Base-by-base conservation (phyloP, 2,797 vertebrate genomes). In the Hypotaenidia philippensis region DNA sequence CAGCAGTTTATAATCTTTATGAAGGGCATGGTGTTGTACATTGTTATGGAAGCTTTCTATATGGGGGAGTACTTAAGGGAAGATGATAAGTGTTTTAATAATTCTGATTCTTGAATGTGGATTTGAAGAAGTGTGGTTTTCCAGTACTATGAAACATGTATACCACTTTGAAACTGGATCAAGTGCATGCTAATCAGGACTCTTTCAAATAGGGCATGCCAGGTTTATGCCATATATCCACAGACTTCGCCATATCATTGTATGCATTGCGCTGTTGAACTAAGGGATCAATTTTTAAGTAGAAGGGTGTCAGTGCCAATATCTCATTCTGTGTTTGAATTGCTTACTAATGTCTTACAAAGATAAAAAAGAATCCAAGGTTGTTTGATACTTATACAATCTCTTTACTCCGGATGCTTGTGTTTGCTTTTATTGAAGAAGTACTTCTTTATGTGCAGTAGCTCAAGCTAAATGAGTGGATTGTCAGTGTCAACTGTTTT, bases 401-500 rank as follows among this genome's bases (percentile, higher is more conserved):
- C 40, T 76, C 36, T 74, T 75, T 80, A 64, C 34, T 85, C 85
- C 72, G 72, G 27, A 56, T 92, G 18, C 22, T 72, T 83, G 25
- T 75, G 34, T 89, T 94, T 93, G 53, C 61, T 91, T 91, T 87
- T 89, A 34, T 50, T 85, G 50, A 16, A 90, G 60, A 93, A 72
- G 47, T 84, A 93, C 63, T 82, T 87, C 76, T 85, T 84, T 60
- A 70, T 23, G 63, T 74, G 56, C 71, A 69, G 50, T 91, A 89
- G 31, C 32, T 89, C 57, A 83, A 87, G 20, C 11, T 86, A 61
- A 91, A 81, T 52, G 68, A 88, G 82, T 81, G 47, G 45, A 92
- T 92, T 83, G 65, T 59, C 69, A 76, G 57, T 86, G 69, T 96
- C 93, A 95, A 83, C 76, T 86, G 55, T 63, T 90, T 90, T 90